Conservation (phyloP, 1,140 invertebrate genomes). For the Tenebrio molitor region DNA sequence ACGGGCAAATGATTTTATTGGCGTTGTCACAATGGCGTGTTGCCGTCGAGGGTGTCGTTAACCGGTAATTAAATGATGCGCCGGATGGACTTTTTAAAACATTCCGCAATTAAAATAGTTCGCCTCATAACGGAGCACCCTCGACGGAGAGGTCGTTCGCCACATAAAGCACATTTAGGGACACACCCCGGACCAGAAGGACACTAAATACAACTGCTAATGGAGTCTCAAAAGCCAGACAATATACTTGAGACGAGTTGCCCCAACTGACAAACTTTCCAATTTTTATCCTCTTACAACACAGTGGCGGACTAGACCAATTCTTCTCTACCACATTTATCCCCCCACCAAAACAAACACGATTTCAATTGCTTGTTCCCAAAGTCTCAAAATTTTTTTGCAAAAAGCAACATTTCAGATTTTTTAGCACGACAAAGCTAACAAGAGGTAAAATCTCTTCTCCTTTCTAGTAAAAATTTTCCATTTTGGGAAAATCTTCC, state of each 20-base stretch:
- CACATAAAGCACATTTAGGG: slow-evolving; percentile 26
- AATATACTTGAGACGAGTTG: neutral
- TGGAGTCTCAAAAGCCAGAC: slow-evolving; percentile 32
- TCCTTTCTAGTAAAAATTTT: too few species aligned
- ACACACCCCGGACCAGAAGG: slow-evolving; percentile 17
- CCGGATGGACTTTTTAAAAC: slow-evolving; percentile 53
- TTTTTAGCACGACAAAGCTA: too few species aligned
- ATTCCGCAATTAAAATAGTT: slow-evolving; percentile 51
- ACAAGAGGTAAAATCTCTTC: too few species aligned
- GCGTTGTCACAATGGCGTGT: slow-evolving; percentile 55
- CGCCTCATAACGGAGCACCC: slow-evolving; percentile 25
- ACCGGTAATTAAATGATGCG: slow-evolving; percentile 62
- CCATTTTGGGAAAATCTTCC: too few species aligned
- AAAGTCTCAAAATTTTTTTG: too few species aligned
- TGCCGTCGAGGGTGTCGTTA: slow-evolving; percentile 57
- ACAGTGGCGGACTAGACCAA: too few species aligned
- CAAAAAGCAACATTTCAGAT: too few species aligned
- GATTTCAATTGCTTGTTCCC: too few species aligned
- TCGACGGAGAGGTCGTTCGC: neutral
- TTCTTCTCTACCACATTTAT: too few species aligned
- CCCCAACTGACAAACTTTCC: too few species aligned
- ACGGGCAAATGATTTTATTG: slow-evolving; percentile 55
- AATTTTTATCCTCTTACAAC: too few species aligned
- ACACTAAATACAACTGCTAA: slow-evolving; percentile 27
- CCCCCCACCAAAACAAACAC: too few species aligned